phyloP scores from a whole-genome alignment of 2,888 invertebrate species.

The Eutolmus rufibarbis region DNA sequence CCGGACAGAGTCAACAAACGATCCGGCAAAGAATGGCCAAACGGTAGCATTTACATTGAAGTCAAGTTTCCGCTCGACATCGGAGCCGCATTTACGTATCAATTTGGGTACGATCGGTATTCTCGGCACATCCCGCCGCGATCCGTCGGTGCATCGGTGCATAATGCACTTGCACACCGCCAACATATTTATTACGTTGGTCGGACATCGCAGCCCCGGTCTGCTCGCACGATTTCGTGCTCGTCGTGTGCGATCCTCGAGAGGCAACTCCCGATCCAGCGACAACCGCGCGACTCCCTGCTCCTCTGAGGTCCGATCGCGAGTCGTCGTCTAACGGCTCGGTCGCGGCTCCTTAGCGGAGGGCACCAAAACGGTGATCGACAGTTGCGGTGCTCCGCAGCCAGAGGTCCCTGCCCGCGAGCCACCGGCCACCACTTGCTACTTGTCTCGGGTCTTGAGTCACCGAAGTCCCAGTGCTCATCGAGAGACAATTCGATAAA shows the following conservation, averaged over 20 bases:
- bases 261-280: conserved; percentile 26
- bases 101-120: conserved; percentile 25
- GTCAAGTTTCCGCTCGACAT: conserved; percentile 35
- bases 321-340: not conserved
- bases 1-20: conserved; percentile 24
- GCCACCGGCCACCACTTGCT: conserved; percentile 15
- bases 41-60: conserved; percentile 43
- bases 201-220: not conserved
- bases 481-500: conserved; percentile 41
- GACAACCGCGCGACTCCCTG: not conserved
- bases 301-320: not conserved
- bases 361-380: not conserved
- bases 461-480: conserved; percentile 8
- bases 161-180: conserved; percentile 13
- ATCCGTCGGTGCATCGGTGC: not conserved
- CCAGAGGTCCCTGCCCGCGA: not conserved
- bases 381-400: conserved; percentile 4
- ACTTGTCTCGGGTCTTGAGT: conserved; percentile 1
- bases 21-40: conserved; percentile 1
- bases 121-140: not conserved
- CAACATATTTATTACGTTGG: conserved; percentile 41
- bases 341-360: not conserved
- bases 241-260: conserved; percentile 45
- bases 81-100: conserved; percentile 34
- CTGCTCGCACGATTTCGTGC: conserved; percentile 43